Conservation (phyloP, 64 coral and sea anemone species). For the Anthopleura sola region DNA sequence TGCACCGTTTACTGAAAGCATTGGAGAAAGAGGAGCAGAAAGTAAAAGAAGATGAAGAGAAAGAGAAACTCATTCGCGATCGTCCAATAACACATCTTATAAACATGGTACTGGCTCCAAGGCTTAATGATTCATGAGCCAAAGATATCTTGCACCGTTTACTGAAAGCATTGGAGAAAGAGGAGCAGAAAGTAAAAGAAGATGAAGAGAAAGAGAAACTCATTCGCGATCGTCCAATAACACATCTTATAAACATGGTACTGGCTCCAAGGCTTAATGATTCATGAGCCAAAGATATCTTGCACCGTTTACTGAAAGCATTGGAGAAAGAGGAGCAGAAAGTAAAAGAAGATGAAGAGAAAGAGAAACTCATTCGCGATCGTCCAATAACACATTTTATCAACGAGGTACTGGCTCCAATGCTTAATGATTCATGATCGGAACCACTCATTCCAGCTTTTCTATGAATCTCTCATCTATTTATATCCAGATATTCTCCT, state of each 20-base stretch:
- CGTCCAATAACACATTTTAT: background rate
- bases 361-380: too few relatives aligned
- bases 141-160: background rate
- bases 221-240: background rate
- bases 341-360: too few relatives aligned
- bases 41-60: too few relatives aligned
- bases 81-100: background rate
- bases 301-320: background rate
- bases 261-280: background rate
- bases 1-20: background rate
- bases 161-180: background rate
- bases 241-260: slow-evolving; percentile 13
- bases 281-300: background rate
- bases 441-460: too few relatives aligned
- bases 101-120: slow-evolving; percentile 4
- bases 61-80: too few relatives aligned
- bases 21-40: background rate
- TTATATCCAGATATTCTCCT: too few relatives aligned
- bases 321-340: background rate
- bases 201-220: too few relatives aligned
- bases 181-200: too few relatives aligned
- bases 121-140: background rate
- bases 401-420: background rate
- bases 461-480: too few relatives aligned
- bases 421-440: too few relatives aligned